These are phyloP conservation scores for Phyllopteryx taeniolatus DNA, from an alignment of 2,113 vertebrate species.

Conservation along the genomic window DNA sequence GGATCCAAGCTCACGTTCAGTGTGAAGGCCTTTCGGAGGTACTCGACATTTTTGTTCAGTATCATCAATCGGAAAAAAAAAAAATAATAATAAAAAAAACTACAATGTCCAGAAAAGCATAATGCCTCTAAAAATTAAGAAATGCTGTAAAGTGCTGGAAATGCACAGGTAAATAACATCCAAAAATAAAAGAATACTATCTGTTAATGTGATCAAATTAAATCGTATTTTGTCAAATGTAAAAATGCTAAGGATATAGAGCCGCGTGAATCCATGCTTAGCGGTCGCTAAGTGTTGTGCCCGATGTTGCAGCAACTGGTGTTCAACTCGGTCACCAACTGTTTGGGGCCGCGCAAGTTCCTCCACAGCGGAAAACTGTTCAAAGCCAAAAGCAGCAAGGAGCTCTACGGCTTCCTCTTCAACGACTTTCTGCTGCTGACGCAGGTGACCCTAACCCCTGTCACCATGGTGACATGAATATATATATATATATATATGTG, in stretches of 20 bases:
- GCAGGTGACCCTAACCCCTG: conserved; percentile 67
- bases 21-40: conserved; percentile 98
- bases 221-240: no score
- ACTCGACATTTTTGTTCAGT: conserved; percentile 6
- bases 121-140: no score
- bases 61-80: background rate
- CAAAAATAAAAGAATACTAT: no score
- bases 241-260: no score
- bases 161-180: no score
- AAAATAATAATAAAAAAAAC: no score
- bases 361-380: conserved; percentile 98
- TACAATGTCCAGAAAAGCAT: background rate
- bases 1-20: conserved; percentile 97
- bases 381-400: conserved; percentile 99
- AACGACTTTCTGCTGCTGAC: conserved; percentile 99
- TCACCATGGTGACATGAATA: background rate
- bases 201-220: no score
- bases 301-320: conserved; percentile 87
- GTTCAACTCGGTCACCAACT: conserved; percentile 98
- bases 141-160: no score
- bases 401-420: conserved; percentile 97
- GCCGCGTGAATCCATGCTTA: no score
- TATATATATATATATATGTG: no score
- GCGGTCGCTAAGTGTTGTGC: no score
- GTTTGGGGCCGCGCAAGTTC: conserved; percentile 96